A percentile compares a stretch with the other conserved stretches of the same genome.
These are phyloP conservation scores for Brachionus koreanus DNA, from an alignment of 1,140 invertebrate genomes.

Conservation along the genomic window DNA sequence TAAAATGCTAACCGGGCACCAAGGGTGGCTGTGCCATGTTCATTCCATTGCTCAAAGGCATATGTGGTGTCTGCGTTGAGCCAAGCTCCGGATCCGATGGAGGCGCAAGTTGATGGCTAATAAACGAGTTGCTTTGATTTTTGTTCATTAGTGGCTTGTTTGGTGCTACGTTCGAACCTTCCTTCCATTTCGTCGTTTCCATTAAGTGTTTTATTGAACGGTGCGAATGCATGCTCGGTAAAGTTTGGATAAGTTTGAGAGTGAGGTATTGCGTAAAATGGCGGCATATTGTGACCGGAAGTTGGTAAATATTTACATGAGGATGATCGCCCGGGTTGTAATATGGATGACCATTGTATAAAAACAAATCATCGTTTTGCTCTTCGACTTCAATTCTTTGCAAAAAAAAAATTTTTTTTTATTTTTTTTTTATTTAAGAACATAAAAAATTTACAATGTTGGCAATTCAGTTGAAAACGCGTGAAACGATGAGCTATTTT, in stretches of 20 bases:
- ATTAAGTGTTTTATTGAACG: too few relatives aligned
- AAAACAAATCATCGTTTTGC: constrained; percentile 37
- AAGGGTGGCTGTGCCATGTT: not conserved
- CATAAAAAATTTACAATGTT: constrained; percentile 37
- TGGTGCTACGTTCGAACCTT: not conserved
- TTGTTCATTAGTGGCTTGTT: not conserved
- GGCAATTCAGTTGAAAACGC: constrained; percentile 31
- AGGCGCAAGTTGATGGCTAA: constrained; percentile 14
- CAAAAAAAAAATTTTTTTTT: not conserved
- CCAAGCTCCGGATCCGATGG: not conserved
- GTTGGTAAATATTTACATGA: not conserved
- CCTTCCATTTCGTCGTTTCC: not conserved
- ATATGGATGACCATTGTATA: constrained; percentile 30
- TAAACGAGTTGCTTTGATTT: constrained; percentile 6
- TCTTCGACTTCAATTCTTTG: constrained; percentile 35
- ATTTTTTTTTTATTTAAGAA: too few relatives aligned
- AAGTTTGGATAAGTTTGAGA: too few relatives aligned
- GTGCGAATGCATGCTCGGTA: too few relatives aligned
- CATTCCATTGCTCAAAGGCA: too few relatives aligned
- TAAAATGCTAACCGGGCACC: not conserved
- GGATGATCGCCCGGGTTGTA: too few relatives aligned
- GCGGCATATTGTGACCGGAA: not conserved
- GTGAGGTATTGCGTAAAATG: too few relatives aligned
- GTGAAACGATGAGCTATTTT: constrained; percentile 43
- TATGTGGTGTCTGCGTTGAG: too few relatives aligned